Evolutionary conservation across 2,113 vertebrate species (phyloP).

Genomic region (Hemibagrus wyckioides): DNA sequence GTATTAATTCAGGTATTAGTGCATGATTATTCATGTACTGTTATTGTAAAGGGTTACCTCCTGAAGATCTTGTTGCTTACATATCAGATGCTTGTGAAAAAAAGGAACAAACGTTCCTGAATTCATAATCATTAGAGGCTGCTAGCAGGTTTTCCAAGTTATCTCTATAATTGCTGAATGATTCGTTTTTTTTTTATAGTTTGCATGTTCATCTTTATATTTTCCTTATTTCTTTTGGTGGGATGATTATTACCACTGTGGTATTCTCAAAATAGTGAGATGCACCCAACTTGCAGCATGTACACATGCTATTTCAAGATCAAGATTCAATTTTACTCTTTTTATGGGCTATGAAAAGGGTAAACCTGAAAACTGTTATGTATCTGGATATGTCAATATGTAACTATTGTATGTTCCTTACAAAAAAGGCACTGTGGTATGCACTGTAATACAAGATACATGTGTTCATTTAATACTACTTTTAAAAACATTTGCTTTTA

Average conservation of each 20-base stretch:
- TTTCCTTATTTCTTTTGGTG: neutral
- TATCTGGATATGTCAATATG: neutral
- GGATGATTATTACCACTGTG: neutral
- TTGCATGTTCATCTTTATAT: slow-evolving; percentile 12
- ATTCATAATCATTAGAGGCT: neutral
- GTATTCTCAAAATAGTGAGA: neutral
- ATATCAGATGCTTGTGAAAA: neutral
- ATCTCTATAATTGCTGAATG: neutral
- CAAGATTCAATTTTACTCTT: neutral
- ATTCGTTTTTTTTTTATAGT: neutral
- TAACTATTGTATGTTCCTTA: neutral
- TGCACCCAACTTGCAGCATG: neutral
- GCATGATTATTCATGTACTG: too few species aligned
- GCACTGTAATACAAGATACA: neutral
- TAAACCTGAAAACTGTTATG: neutral
- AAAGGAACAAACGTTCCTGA: slow-evolving; percentile 1
- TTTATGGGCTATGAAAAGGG: neutral
- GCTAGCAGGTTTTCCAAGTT: neutral
- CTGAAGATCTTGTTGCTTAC: neutral
- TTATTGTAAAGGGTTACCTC: too few species aligned
- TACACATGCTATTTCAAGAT: neutral
- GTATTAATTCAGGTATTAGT: too few species aligned
- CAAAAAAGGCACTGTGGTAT: neutral
- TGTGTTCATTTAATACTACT: neutral
- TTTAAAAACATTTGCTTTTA: neutral